Evolutionary conservation across 2,113 vertebrate genomes (phyloP).

Genomic region (Petaurus breviceps): DNA sequence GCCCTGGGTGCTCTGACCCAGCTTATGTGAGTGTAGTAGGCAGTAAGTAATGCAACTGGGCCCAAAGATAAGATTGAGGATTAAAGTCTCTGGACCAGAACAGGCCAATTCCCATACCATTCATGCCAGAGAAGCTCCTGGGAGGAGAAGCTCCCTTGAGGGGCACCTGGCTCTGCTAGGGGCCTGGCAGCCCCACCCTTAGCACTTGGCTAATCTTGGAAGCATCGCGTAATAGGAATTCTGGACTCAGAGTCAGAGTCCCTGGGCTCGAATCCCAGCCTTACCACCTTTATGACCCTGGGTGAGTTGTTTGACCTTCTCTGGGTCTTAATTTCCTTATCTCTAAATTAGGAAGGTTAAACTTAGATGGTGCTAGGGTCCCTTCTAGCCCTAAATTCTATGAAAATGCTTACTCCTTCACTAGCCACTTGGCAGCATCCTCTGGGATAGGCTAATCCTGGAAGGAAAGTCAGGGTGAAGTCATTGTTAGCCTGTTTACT

Average conservation of each 20-base stretch:
- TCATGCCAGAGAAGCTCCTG: too few species aligned
- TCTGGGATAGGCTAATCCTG: not conserved
- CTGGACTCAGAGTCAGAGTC: not conserved
- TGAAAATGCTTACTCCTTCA: not conserved
- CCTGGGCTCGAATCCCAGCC: not conserved
- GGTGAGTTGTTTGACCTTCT: not conserved
- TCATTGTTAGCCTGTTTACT: not conserved
- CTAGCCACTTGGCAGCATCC: not conserved
- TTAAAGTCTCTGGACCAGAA: too few species aligned
- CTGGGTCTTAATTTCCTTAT: not conserved
- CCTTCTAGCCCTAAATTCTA: not conserved
- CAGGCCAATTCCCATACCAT: not conserved
- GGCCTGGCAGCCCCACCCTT: not conserved
- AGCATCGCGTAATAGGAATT: not conserved
- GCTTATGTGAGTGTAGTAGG: not conserved
- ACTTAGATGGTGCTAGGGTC: not conserved
- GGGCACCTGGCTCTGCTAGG: not conserved
- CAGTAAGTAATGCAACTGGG: not conserved
- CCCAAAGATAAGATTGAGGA: fast-evolving
- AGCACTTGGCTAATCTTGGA: not conserved
- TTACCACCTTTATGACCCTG: not conserved
- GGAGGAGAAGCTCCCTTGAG: not conserved
- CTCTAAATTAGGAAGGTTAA: not conserved
- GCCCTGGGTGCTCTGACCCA: not conserved
- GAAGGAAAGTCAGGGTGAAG: not conserved